phyloP scores from a whole-genome alignment of 2,797 vertebrate genomes.

The Melopsittacus undulatus region DNA sequence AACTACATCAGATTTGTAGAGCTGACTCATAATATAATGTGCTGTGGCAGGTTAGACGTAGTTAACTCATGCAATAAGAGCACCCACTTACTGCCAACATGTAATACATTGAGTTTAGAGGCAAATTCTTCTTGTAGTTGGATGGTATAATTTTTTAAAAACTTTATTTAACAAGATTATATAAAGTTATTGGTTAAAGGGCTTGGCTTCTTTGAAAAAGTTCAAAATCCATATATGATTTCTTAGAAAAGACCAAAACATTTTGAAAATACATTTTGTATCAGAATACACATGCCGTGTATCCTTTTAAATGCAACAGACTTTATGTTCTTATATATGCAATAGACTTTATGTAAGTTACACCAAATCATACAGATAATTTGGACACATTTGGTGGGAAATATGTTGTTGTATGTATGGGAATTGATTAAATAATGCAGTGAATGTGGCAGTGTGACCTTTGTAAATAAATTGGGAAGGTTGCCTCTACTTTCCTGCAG shows the following conservation, averaged over 20 bases:
- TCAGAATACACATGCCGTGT: background rate
- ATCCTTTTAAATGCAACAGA: background rate
- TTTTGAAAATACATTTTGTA: background rate
- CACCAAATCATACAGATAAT: constrained; percentile 11
- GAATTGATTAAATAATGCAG: constrained; percentile 52
- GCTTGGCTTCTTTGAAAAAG: background rate
- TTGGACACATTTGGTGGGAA: constrained; percentile 42
- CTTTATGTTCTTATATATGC: background rate
- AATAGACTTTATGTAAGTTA: background rate
- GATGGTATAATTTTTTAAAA: background rate
- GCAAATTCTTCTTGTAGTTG: background rate
- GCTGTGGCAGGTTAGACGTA: background rate
- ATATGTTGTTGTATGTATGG: constrained; percentile 14
- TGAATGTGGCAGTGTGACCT: constrained; percentile 41
- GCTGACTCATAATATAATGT: constrained; percentile 3
- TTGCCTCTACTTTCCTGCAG: constrained; percentile 41
- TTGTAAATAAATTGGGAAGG: constrained; percentile 61
- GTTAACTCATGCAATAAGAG: background rate
- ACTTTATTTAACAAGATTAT: background rate
- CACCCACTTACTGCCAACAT: background rate
- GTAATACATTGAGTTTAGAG: background rate
- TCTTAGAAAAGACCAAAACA: background rate
- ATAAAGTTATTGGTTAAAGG: background rate
- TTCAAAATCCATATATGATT: background rate
- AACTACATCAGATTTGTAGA: background rate